Conservation (phyloP, 2,113 vertebrate species). For the Paedocypris sp. region DNA sequence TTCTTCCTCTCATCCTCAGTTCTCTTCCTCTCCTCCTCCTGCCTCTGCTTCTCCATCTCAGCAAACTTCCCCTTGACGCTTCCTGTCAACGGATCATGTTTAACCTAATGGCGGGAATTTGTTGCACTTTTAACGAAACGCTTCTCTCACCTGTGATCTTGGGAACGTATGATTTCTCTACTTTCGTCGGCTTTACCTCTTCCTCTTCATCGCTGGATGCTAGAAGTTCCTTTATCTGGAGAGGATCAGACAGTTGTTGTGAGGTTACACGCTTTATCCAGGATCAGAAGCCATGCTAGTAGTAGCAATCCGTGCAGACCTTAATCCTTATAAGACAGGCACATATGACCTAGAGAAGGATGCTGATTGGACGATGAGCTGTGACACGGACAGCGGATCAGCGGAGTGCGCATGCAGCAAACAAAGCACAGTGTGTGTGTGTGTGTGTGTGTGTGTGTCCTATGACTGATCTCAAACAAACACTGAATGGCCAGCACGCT, state of each 20-base stretch:
- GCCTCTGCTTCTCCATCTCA: conserved; percentile 94
- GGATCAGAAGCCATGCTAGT: conserved; percentile 62
- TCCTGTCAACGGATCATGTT: conserved; percentile 66
- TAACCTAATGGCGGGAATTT: too few species aligned
- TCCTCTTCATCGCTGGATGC: conserved; percentile 88
- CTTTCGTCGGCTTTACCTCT: conserved; percentile 68
- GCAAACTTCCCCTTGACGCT: conserved; percentile 96
- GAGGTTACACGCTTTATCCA: conserved; percentile 50
- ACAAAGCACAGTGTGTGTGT: background rate
- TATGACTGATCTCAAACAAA: background rate
- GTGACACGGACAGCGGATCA: conserved; percentile 31
- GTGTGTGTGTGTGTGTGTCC: background rate
- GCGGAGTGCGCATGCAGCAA: conserved; percentile 5
- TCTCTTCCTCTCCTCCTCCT: conserved; percentile 81
- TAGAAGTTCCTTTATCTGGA: conserved; percentile 81
- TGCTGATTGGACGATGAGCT: conserved; percentile 48
- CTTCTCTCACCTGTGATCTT: conserved; percentile 79
- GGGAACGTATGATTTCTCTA: conserved; percentile 89
- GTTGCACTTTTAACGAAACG: too few species aligned
- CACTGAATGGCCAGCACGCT: background rate
- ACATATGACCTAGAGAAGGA: conserved; percentile 42
- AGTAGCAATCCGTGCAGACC: conserved; percentile 41
- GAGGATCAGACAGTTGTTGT: conserved; percentile 41
- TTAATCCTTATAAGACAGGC: conserved; percentile 55
- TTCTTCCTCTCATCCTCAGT: conserved; percentile 83